Evolutionary conservation across 2,797 vertebrate species (phyloP).

Genomic region (Aphelocoma californica): DNA sequence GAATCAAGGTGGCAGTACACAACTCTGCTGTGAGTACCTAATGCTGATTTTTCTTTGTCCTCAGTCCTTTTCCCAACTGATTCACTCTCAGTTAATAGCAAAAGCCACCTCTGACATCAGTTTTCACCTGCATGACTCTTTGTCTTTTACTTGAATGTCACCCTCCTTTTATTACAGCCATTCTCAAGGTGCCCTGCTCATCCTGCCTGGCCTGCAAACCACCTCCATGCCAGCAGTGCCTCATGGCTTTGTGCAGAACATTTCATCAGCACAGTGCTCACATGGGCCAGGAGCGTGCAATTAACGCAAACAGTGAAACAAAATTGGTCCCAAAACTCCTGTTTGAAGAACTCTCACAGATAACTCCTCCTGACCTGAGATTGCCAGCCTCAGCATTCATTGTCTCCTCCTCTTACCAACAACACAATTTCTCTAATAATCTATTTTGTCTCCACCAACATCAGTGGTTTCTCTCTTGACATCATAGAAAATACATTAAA

Average conservation of each 20-base stretch:
- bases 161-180: background rate
- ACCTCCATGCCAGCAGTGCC: background rate
- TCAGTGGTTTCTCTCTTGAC: constrained; percentile 47
- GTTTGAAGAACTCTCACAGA: background rate
- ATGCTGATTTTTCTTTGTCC: background rate
- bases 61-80: background rate
- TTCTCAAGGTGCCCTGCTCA: background rate
- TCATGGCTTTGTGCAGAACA: background rate
- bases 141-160: constrained; percentile 51
- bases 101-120: background rate
- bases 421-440: background rate
- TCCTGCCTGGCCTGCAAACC: constrained; percentile 4
- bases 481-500: constrained; percentile 53
- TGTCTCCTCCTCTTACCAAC: background rate
- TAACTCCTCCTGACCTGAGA: background rate
- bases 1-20: background rate
- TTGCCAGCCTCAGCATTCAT: background rate
- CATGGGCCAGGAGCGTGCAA: background rate
- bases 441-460: constrained; percentile 26
- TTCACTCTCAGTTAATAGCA: constrained; percentile 14
- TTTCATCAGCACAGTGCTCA: background rate
- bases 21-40: background rate
- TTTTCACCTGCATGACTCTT: constrained; percentile 13
- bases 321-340: background rate
- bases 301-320: background rate